Conservation (phyloP, 2,888 invertebrate species). For the Eucriotettix oculatus region DNA sequence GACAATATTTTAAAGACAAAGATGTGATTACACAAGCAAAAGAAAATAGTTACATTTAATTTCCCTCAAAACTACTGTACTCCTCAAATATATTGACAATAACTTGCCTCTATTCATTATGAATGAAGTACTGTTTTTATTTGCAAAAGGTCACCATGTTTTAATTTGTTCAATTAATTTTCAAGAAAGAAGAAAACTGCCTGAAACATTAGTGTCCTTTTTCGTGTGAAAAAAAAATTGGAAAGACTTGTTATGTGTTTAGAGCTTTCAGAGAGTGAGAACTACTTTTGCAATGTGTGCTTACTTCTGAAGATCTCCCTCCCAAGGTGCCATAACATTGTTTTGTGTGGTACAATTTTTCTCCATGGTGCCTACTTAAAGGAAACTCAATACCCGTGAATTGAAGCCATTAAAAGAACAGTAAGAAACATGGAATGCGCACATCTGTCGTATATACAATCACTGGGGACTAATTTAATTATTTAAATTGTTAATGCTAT, state of each 20-base stretch:
- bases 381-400: background rate
- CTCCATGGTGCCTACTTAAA: conserved; percentile 11
- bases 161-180: background rate
- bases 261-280: background rate
- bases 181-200: conserved; percentile 2
- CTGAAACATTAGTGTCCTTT: conserved; percentile 2
- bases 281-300: background rate
- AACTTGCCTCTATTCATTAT: conserved; percentile 4
- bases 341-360: conserved; percentile 6
- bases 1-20: conserved; percentile 8
- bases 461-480: conserved; percentile 4
- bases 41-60: background rate
- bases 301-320: background rate
- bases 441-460: conserved; percentile 8
- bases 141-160: conserved; percentile 2
- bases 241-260: background rate
- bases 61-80: background rate
- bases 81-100: conserved; percentile 5
- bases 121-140: conserved; percentile 3
- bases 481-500: background rate
- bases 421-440: conserved; percentile 3
- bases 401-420: background rate
- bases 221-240: conserved; percentile 2
- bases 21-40: conserved; percentile 1
- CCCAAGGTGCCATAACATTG: conserved; percentile 1